These are phyloP conservation scores for Teleogryllus occipitalis DNA, from an alignment of 1,140 invertebrate species.

Conservation along the genomic window DNA sequence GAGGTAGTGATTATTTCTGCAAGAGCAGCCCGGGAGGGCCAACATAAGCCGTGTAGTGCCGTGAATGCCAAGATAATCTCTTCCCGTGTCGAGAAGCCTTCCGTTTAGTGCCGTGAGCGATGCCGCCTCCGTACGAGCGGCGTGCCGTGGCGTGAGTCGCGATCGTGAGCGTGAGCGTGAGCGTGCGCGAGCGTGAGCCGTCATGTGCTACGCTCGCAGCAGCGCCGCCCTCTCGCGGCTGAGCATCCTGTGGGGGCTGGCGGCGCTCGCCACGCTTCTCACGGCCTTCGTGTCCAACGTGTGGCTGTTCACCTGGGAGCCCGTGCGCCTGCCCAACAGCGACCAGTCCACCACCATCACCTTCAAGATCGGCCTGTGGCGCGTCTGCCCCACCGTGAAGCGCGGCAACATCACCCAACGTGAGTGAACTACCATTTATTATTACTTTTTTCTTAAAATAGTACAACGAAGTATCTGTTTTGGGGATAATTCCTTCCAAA, in stretches of 20 bases:
- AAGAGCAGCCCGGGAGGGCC: too few species aligned
- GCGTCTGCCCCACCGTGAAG: slow-evolving; percentile 19
- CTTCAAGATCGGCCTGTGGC: slow-evolving; percentile 22
- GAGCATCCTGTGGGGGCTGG: slow-evolving; percentile 37
- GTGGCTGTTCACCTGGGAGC: slow-evolving; percentile 43
- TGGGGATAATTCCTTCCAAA: too few species aligned
- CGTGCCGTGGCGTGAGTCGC: neutral
- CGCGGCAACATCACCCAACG: slow-evolving; percentile 16
- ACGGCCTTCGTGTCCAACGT: slow-evolving; percentile 41
- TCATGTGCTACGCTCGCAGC: slow-evolving; percentile 20
- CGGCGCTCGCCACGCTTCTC: slow-evolving; percentile 37
- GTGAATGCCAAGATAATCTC: too few species aligned
- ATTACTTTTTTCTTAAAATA: too few species aligned
- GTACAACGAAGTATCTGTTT: too few species aligned
- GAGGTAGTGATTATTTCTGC: too few species aligned
- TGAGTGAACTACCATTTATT: too few species aligned
- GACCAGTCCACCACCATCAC: slow-evolving; percentile 36
- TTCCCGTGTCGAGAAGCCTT: too few species aligned
- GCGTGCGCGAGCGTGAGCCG: neutral
- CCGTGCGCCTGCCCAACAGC: slow-evolving; percentile 37
- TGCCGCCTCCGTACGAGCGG: too few species aligned
- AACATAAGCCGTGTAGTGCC: too few species aligned
- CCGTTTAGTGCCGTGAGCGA: too few species aligned
- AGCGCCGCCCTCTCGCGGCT: slow-evolving; percentile 32
- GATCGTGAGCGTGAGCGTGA: neutral